Evolutionary conservation across 2,113 vertebrate genomes (phyloP).

Genomic region (Calidris pygmaea): DNA sequence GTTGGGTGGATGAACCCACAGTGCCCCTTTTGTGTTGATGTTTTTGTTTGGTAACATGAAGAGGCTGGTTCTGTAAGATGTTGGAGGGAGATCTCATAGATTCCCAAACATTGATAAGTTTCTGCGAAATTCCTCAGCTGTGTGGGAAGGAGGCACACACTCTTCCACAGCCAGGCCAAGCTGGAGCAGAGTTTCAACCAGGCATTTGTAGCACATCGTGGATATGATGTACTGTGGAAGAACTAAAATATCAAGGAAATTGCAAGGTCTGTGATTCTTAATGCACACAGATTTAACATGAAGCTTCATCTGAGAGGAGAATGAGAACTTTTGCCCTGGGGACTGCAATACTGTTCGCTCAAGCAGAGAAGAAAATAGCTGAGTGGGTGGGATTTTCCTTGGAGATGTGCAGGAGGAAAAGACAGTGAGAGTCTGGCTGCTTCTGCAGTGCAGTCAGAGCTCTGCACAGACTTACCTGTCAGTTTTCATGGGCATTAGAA

Average conservation of each 20-base stretch:
- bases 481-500: neutral
- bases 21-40: neutral
- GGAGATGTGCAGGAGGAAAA: neutral
- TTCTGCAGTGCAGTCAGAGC: neutral
- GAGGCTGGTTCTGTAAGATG: neutral
- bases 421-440: neutral
- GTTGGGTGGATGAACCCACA: neutral
- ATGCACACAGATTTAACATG: neutral
- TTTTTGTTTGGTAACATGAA: neutral
- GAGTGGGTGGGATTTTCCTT: constrained; percentile 12
- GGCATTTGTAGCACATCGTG: neutral
- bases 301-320: neutral
- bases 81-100: neutral
- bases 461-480: neutral
- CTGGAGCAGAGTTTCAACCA: neutral
- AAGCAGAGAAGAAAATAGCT: neutral
- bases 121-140: neutral
- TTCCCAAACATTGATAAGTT: neutral
- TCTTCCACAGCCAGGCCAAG: neutral
- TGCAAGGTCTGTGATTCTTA: neutral
- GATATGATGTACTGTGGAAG: neutral
- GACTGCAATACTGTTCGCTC: neutral
- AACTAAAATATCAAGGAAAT: neutral
- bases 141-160: neutral
- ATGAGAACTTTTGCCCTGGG: neutral